Percentiles rank a stretch among this genome's conserved stretches.
These are phyloP conservation scores for Phenacoccus solenopsis DNA, from an alignment of 1,140 invertebrate species.

Conservation along the genomic window DNA sequence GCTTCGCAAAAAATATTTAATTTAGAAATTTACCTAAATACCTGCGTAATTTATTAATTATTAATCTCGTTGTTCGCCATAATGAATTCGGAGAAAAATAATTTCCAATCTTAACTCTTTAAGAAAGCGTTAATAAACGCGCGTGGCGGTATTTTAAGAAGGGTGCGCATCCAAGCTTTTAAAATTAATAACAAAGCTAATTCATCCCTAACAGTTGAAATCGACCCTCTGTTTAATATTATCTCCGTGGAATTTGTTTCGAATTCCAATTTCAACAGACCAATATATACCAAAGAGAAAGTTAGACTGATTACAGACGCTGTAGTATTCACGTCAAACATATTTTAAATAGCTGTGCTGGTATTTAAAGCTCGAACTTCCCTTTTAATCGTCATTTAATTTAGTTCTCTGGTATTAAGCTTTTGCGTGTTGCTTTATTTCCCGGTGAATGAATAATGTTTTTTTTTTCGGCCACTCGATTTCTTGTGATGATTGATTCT, in stretches of 20 bases:
- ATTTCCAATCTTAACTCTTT: background rate
- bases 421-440: background rate
- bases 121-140: slow-evolving; percentile 7
- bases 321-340: slow-evolving; percentile 5
- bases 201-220: slow-evolving; percentile 9
- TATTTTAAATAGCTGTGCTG: slow-evolving; percentile 9
- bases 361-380: slow-evolving; percentile 9
- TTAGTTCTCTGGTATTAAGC: slow-evolving; percentile 1
- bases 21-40: background rate
- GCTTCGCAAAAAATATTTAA: slow-evolving; percentile 4
- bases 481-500: too few species aligned
- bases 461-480: background rate
- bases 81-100: background rate
- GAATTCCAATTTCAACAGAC: slow-evolving; percentile 16
- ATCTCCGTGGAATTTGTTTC: slow-evolving; percentile 15
- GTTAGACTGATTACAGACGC: slow-evolving; percentile 10
- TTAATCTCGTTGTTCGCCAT: background rate
- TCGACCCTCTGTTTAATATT: slow-evolving; percentile 14
- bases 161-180: background rate
- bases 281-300: slow-evolving; percentile 14
- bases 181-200: slow-evolving; percentile 17
- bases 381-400: slow-evolving; percentile 14
- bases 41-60: background rate
- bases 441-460: background rate
- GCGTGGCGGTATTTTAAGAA: background rate